Percentiles rank a stretch among this genome's conserved stretches.
phyloP scores from a whole-genome alignment of 2,888 invertebrate genomes.

The Bruchidius siliquastri region DNA sequence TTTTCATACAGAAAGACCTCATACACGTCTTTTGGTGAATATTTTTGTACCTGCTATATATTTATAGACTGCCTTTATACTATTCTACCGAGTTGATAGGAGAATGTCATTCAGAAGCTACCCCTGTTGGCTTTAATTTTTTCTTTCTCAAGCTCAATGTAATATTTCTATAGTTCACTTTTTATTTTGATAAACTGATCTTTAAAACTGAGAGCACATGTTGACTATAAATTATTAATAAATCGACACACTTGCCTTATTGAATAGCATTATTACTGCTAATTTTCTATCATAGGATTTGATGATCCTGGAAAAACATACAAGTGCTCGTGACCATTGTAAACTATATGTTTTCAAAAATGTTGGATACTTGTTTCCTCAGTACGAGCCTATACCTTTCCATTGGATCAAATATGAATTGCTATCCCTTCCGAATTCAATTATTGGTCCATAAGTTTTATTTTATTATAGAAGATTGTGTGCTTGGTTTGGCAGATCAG shows the following conservation, averaged over 20 bases:
- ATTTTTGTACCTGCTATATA: conserved; percentile 28
- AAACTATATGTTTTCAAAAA: too few relatives aligned
- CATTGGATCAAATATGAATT: too few relatives aligned
- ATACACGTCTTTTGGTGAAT: conserved; percentile 6
- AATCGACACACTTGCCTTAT: too few relatives aligned
- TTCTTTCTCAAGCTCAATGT: conserved; percentile 19
- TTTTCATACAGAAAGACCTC: neutral
- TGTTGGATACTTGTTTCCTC: too few relatives aligned
- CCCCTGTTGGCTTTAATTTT: conserved; percentile 8
- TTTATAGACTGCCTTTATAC: conserved; percentile 21
- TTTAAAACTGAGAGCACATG: neutral
- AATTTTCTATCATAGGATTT: too few relatives aligned
- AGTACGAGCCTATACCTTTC: too few relatives aligned
- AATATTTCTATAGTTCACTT: conserved; percentile 13
- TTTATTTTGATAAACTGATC: neutral
- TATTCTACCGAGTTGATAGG: neutral
- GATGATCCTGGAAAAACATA: too few relatives aligned
- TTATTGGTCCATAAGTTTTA: too few relatives aligned
- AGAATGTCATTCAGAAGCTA: neutral
- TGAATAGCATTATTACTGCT: too few relatives aligned
- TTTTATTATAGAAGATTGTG: neutral
- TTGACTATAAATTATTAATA: neutral
- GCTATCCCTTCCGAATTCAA: too few relatives aligned
- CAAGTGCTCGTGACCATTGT: too few relatives aligned
- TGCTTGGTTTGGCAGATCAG: neutral